Evolutionary conservation across 2,888 invertebrate genomes (phyloP).

Genomic region (Drosophila parthenogenetica): DNA sequence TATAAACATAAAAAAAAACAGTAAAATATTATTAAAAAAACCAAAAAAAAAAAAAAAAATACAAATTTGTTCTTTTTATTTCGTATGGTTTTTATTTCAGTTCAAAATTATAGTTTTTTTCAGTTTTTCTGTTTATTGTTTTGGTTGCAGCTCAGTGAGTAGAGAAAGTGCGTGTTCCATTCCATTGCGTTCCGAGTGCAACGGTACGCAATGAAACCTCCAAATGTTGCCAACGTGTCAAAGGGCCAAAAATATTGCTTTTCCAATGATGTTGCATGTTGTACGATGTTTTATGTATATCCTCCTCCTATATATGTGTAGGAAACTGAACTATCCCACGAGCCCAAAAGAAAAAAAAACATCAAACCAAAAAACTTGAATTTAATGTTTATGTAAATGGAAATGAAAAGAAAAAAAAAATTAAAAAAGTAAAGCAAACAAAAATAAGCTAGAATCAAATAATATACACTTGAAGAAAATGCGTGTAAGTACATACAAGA

Average conservation of each 20-base stretch:
- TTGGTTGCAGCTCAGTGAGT: slow-evolving; percentile 1
- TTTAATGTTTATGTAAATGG: slow-evolving; percentile 28
- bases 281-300: slow-evolving; percentile 16
- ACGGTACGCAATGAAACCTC: slow-evolving; percentile 10
- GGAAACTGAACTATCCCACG: slow-evolving; percentile 25
- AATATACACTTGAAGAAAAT: slow-evolving; percentile 6
- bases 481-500: slow-evolving; percentile 34
- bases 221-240: slow-evolving; percentile 37
- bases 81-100: slow-evolving; percentile 9
- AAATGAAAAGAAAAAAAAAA: slow-evolving; percentile 9
- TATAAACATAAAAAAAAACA: slow-evolving; percentile 76
- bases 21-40: slow-evolving; percentile 76
- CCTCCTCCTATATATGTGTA: slow-evolving; percentile 6
- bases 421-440: slow-evolving; percentile 2
- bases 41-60: slow-evolving; percentile 50
- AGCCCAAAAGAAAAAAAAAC: slow-evolving; percentile 19
- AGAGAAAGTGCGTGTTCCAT: neutral
- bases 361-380: slow-evolving; percentile 20
- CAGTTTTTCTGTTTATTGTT: slow-evolving; percentile 2
- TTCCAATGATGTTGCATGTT: slow-evolving; percentile 35
- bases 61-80: slow-evolving; percentile 30
- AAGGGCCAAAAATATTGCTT: slow-evolving; percentile 31
- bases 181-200: slow-evolving; percentile 13
- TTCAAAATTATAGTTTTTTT: slow-evolving; percentile 15
- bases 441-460: slow-evolving; percentile 13